A percentile compares a stretch with the other conserved stretches of the same genome.
phyloP scores from a whole-genome alignment of 1,140 invertebrate species.

The Aphidius ervi region DNA sequence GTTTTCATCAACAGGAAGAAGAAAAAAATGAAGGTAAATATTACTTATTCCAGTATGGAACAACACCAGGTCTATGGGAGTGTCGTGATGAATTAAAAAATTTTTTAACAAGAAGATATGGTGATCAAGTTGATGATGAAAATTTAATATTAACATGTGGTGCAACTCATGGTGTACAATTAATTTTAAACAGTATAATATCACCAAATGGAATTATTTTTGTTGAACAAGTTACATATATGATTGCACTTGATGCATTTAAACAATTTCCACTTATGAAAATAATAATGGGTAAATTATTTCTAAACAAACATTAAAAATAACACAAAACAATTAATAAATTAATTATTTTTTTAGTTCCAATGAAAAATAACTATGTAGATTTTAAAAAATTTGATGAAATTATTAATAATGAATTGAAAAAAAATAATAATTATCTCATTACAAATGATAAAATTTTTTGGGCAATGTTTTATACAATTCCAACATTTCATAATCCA shows the following conservation, averaged over 20 bases:
- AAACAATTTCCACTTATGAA: conserved; percentile 56
- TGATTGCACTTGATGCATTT: conserved; percentile 60
- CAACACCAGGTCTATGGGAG: conserved; percentile 52
- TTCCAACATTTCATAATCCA: conserved; percentile 67
- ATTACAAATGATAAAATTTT: conserved; percentile 52
- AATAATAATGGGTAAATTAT: conserved; percentile 52
- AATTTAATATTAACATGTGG: conserved; percentile 63
- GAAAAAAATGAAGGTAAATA: conserved; percentile 50
- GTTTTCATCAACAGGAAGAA: conserved; percentile 38
- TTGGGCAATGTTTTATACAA: conserved; percentile 61
- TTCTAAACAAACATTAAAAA: neutral
- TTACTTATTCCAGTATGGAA: conserved; percentile 58
- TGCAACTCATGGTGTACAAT: conserved; percentile 60
- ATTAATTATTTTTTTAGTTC: conserved; percentile 48
- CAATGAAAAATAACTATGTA: conserved; percentile 56
- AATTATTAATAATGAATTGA: conserved; percentile 36
- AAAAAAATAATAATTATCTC: conserved; percentile 30
- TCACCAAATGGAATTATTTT: conserved; percentile 60
- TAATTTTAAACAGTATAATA: conserved; percentile 58
- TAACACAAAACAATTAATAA: neutral
- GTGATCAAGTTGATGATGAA: conserved; percentile 50
- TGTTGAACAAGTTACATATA: conserved; percentile 67
- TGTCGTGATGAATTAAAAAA: conserved; percentile 52
- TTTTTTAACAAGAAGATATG: conserved; percentile 52
- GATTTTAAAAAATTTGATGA: conserved; percentile 54